Base-by-base conservation (phyloP, 30 jellyfish, hydroid and myxozoan genomes). In the Chironex yamaguchii region DNA sequence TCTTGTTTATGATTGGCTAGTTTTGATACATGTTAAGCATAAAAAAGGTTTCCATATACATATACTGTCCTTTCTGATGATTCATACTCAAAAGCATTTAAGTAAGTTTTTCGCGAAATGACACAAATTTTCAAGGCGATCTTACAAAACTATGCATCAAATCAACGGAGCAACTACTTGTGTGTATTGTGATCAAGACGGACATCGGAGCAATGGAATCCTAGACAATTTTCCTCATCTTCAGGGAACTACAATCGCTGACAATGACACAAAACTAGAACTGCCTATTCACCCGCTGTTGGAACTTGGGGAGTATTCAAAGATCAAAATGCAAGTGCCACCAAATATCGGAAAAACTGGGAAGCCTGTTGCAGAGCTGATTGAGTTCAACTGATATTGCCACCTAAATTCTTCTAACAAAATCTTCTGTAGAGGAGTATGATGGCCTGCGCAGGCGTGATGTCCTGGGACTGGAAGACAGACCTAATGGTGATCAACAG, bases 401-500 rank as follows among this genome's bases (percentile, higher is more conserved):
- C 58, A 42, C 13, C 17, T 9, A 42, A 42, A 42, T 42, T 42
- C 17, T 17, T 42, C 58, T 9, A 17, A 42, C 58, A 17, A 6
- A 42, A 42, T 42, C 58, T 6, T 42, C 58, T 17, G 58, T 42
- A 17, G 17, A 6, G 58, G 17, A 42, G 9, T 42, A 6, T 17
- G 58, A 42, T 42, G 13, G 58, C 58, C 58, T 42, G 58, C 17
- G 58, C 58, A 42, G 58, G 17, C 58, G 9, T 17, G 58, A 42
- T 6, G 58, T 42, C 17, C 13, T 42, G 9, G 17, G 58, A 6
- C 13, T 9, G 17, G 9, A 17, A 17, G 58, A 42, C 17, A 17
- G 58, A 17, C 58, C 58, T 42, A 42, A 42, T 17, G 17, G 96
- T 34, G 87, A 67, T 36, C 84, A 80, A 36, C 87, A 67, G 94